Conservation (phyloP, 1,140 invertebrate species). For the Pseudoatta argentina region DNA sequence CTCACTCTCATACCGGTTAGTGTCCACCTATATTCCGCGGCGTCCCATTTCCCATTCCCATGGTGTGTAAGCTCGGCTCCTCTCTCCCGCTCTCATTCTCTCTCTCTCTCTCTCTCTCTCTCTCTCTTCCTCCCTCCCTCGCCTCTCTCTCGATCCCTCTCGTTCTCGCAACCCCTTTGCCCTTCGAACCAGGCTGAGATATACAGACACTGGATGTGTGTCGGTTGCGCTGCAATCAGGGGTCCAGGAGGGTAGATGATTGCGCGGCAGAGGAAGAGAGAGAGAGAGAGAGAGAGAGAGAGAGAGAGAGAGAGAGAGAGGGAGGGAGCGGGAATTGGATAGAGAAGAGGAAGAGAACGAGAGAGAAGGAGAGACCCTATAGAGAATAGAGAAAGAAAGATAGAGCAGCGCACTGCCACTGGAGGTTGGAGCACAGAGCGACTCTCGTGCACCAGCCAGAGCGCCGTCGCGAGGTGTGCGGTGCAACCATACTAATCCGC, state of each 20-base stretch:
- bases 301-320: slow-evolving; percentile 46
- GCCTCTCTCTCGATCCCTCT: slow-evolving; percentile 14
- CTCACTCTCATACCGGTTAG: slow-evolving; percentile 83
- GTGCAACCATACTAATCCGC: slow-evolving; percentile 86
- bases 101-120: slow-evolving; percentile 8
- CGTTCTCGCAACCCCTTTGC: slow-evolving; percentile 19
- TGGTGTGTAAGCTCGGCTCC: slow-evolving; percentile 69
- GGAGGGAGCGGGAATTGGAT: slow-evolving; percentile 11
- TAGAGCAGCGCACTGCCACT: slow-evolving; percentile 1
- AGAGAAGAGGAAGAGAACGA: not conserved
- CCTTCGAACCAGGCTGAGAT: slow-evolving; percentile 7
- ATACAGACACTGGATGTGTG: slow-evolving; percentile 60
- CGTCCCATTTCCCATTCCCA: slow-evolving; percentile 79
- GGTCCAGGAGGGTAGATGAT: slow-evolving; percentile 41
- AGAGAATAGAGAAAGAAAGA: slow-evolving; percentile 30
- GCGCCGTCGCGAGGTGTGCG: slow-evolving; percentile 77
- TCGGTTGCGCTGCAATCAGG: slow-evolving; percentile 63
- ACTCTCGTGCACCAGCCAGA: slow-evolving; percentile 64
- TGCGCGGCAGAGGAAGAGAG: slow-evolving; percentile 47
- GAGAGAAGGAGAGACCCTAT: slow-evolving; percentile 23
- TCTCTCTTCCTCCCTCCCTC: slow-evolving; percentile 22
- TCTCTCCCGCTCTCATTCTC: slow-evolving; percentile 15
- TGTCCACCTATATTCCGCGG: slow-evolving; percentile 78
- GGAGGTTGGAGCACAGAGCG: slow-evolving; percentile 53
- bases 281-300: not conserved